Evolutionary conservation across 1,140 invertebrate genomes (phyloP).

Genomic region (Anastrepha obliqua): DNA sequence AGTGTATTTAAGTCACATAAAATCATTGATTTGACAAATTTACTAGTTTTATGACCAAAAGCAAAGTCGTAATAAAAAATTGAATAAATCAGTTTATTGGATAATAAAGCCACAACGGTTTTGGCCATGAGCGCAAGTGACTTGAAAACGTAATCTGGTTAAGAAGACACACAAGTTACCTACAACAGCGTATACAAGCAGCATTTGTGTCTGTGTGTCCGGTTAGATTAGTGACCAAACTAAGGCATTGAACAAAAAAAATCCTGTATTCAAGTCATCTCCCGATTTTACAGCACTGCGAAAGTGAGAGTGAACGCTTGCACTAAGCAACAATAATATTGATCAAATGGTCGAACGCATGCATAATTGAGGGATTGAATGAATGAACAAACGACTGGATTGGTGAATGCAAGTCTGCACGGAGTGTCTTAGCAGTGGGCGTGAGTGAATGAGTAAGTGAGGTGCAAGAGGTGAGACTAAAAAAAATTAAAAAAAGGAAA

Average conservation of each 20-base stretch:
- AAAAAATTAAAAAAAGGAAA: background rate
- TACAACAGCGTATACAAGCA: no score
- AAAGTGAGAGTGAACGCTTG: constrained; percentile 33
- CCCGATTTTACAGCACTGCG: background rate
- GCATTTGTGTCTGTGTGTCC: background rate
- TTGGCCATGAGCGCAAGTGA: constrained; percentile 15
- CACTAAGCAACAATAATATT: background rate
- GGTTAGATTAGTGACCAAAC: background rate
- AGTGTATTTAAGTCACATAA: constrained; percentile 14
- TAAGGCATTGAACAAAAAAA: background rate
- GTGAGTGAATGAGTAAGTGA: background rate
- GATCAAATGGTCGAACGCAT: background rate
- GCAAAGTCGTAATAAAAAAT: background rate
- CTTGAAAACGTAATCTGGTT: background rate
- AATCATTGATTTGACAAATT: background rate
- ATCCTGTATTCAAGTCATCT: background rate
- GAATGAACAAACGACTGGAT: background rate
- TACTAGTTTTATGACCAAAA: background rate
- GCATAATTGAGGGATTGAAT: background rate
- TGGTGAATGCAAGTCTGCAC: background rate
- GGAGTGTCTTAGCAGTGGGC: background rate
- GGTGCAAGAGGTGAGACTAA: background rate
- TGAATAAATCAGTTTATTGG: background rate
- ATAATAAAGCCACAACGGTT: constrained; percentile 9
- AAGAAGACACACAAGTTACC: background rate